phyloP scores from a whole-genome alignment of 2,797 vertebrate genomes.

The Megaceryle alcyon region DNA sequence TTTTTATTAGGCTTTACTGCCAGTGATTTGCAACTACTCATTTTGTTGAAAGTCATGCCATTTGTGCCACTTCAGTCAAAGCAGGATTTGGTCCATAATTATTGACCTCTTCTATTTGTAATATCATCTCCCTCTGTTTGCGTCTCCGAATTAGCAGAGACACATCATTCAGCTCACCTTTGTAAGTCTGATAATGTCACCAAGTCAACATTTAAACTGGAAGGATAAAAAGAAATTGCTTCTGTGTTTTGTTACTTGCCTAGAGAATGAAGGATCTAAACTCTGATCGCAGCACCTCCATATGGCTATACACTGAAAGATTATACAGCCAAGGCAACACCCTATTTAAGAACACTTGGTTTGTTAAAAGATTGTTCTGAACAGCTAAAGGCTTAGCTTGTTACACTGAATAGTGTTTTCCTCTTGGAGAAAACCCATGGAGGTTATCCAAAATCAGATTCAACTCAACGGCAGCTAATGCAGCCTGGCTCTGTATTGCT shows the following conservation, averaged over 20 bases:
- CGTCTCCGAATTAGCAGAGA: not conserved
- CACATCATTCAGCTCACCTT: not conserved
- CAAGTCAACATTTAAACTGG: not conserved
- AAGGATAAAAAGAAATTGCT: not conserved
- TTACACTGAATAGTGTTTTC: not conserved
- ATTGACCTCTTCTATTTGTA: not conserved
- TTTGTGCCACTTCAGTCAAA: not conserved
- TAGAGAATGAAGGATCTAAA: not conserved
- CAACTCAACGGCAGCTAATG: not conserved
- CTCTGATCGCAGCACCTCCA: not conserved
- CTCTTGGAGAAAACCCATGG: not conserved
- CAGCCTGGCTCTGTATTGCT: not conserved
- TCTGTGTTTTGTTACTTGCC: not conserved
- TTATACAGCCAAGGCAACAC: not conserved
- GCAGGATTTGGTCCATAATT: not conserved
- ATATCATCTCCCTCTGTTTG: not conserved
- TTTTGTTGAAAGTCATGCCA: not conserved
- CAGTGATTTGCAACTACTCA: not conserved
- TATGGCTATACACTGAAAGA: not conserved
- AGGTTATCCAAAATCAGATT: slow-evolving; percentile 17
- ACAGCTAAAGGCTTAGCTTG: not conserved
- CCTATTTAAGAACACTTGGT: not conserved
- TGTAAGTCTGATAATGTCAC: not conserved
- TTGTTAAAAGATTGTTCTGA: not conserved
- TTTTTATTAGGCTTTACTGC: not conserved